Evolutionary conservation across 2,113 vertebrate species (phyloP), one percentile per base, ranked within the genome.

Genomic region (Antechinus stuartii): DNA sequence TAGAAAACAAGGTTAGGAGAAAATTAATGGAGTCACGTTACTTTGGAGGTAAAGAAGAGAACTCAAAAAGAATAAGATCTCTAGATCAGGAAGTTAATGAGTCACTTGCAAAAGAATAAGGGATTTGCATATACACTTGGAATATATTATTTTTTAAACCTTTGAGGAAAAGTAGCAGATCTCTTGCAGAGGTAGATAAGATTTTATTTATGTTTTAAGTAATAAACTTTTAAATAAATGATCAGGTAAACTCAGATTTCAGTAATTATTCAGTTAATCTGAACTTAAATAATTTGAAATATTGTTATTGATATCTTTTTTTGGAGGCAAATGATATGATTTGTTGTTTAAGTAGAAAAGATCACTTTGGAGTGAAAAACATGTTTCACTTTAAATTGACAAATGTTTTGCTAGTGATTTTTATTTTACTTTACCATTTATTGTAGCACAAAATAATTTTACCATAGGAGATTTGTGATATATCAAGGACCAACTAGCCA

Each of bases 331-430:
- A 26, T 9, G 25, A 26, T 10, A 84, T 84, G n/a, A 84, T 23
- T 84, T 23, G 6, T 84, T 57, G 0, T 68, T 27, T 93, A 97
- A 92, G 50, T 94, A 91, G 46, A 30, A 96, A 56, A 93, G 11
- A 84, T 50, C 30, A 16, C 23, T 23, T 1, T 96, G 42, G n/a
- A 92, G 55, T 57, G 8, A 42, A 84, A 54, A 47, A 35, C 12
- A 50, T 53, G 94, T 97, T 92, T 94, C n/a, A 52, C 30, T 91
- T 89, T 53, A 93, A 56, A 91, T 76, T 94, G 54, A 49, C 93
- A 97, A 23, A 16, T 0, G 0, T 95, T 84, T 84, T 84, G 10
- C 91, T 4, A 68, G 14, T 94, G n/a, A 95, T 54, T 89, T 84
- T 42, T 84, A 84, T 42, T 84, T 84, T 84, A 84, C 7, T 42